These are phyloP conservation scores for Acanthosepion lycidas DNA, from an alignment of 2,888 invertebrate genomes.

Conservation along the genomic window DNA sequence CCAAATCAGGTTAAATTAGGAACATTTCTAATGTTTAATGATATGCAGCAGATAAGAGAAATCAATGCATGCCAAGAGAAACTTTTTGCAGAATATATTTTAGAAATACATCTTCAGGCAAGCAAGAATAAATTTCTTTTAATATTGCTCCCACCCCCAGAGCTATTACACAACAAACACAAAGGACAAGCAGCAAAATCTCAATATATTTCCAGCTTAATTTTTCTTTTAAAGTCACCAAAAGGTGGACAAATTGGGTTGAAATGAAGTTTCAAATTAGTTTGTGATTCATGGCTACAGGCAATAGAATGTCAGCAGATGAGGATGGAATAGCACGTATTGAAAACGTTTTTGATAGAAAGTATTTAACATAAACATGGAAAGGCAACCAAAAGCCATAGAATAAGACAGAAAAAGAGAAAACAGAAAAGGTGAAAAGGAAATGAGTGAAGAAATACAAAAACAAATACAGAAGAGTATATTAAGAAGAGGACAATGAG, in stretches of 20 bases:
- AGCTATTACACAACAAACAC: background rate
- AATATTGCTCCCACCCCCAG: background rate
- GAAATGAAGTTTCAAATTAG: constrained; percentile 41
- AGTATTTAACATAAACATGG: background rate
- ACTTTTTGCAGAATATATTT: background rate
- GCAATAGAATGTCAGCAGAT: background rate
- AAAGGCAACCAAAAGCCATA: background rate
- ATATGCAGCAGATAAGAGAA: background rate
- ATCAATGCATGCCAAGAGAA: background rate
- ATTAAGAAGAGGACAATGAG: no score
- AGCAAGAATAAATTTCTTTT: background rate
- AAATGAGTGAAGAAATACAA: background rate
- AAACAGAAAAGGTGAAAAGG: background rate
- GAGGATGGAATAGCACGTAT: background rate
- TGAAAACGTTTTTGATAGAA: background rate
- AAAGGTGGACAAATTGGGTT: background rate
- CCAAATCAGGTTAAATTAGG: constrained; percentile 33
- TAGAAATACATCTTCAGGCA: constrained; percentile 33
- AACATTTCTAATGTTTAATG: background rate
- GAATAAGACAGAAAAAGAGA: background rate
- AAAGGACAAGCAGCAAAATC: constrained; percentile 37
- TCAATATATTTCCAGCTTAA: constrained; percentile 35
- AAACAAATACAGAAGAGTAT: no score
- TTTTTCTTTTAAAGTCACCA: background rate
- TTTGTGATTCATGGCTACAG: constrained; percentile 47